These are phyloP conservation scores for Vidua chalybeata DNA, from an alignment of 2,113 vertebrate species.

Conservation along the genomic window DNA sequence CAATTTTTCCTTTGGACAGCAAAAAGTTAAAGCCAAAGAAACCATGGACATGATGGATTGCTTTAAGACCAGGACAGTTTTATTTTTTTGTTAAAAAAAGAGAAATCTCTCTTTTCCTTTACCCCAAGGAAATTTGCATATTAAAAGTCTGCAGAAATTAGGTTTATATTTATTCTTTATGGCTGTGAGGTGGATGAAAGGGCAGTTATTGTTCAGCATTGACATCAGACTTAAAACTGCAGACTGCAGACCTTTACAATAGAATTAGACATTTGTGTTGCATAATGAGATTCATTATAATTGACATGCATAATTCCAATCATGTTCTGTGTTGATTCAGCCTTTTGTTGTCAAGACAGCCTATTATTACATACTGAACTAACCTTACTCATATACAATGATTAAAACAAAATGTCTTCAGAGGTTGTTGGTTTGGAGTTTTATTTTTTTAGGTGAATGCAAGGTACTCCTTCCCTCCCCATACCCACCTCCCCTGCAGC, in stretches of 20 bases:
- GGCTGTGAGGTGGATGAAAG: conserved; percentile 4
- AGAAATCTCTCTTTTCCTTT: background rate
- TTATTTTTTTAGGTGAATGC: background rate
- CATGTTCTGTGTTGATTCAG: conserved; percentile 44
- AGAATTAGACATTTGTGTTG: conserved; percentile 43
- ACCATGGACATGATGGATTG: background rate
- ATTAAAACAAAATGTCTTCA: conserved; percentile 38
- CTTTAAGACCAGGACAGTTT: background rate
- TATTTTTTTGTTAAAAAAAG: background rate
- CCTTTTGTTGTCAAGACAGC: conserved; percentile 66
- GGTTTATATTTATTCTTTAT: conserved; percentile 53
- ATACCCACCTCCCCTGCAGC: background rate
- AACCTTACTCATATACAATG: conserved; percentile 4
- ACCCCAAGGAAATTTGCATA: conserved; percentile 14
- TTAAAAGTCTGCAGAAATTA: conserved; percentile 33
- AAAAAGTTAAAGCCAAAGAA: background rate
- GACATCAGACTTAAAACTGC: conserved; percentile 52
- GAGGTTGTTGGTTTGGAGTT: background rate
- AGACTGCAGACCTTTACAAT: conserved; percentile 50
- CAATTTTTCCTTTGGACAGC: background rate
- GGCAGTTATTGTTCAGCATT: conserved; percentile 52
- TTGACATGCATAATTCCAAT: conserved; percentile 67
- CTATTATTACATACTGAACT: conserved; percentile 48
- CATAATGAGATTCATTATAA: conserved; percentile 71
- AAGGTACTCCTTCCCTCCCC: background rate